Percentiles rank a stretch among this genome's conserved stretches.
These are phyloP conservation scores for Pachymerium ferrugineum DNA, from an alignment of 2,888 invertebrate genomes.

Conservation along the genomic window DNA sequence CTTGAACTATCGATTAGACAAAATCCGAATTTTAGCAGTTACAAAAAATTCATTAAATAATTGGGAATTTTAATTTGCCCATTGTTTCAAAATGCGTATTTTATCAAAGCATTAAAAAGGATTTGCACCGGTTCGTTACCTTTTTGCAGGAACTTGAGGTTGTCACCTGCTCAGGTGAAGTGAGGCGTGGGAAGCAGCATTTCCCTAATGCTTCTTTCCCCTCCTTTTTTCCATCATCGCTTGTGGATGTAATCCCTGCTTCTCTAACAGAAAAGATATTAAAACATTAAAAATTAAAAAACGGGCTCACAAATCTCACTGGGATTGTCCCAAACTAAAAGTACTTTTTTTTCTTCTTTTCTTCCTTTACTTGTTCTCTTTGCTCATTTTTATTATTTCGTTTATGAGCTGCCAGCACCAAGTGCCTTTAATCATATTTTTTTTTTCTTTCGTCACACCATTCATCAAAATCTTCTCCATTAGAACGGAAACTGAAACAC, in stretches of 20 bases:
- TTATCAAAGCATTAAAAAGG: no score
- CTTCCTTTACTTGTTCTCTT: no score
- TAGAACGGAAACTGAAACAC: conserved; percentile 8
- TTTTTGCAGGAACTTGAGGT: background rate
- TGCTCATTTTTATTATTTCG: conserved; percentile 3
- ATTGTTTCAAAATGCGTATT: no score
- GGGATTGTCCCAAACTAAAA: background rate
- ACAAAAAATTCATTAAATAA: no score
- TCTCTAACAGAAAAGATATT: background rate
- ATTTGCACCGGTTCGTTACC: no score
- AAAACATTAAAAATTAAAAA: background rate
- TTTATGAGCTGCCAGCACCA: conserved; percentile 4
- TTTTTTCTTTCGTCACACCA: conserved; percentile 7
- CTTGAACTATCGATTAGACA: no score
- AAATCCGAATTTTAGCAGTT: no score
- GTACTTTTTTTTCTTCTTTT: background rate
- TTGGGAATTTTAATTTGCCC: no score
- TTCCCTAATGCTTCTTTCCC: no score
- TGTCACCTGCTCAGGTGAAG: background rate
- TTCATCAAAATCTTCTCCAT: conserved; percentile 2
- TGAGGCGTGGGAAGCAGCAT: no score
- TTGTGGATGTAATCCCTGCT: background rate
- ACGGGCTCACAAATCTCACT: background rate
- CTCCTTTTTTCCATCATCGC: background rate
- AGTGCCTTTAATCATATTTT: conserved; percentile 3